Conservation (phyloP, 2,888 invertebrate genomes). For the Cremastinae sp. region DNA sequence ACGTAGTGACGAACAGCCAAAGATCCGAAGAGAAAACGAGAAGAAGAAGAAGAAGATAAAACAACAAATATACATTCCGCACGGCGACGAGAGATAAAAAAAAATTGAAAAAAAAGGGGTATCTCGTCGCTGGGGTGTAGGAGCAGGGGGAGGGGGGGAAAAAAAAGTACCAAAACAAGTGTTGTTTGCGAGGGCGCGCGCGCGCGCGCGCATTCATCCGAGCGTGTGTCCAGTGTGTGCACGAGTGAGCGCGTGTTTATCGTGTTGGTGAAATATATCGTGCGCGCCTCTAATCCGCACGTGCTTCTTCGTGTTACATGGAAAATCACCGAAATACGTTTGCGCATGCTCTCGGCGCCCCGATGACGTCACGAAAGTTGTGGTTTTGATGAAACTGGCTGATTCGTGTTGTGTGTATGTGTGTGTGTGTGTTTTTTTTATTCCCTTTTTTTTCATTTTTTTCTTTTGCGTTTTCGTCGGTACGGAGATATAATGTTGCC, state of each 20-base stretch:
- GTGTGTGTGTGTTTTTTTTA: slow-evolving; percentile 36
- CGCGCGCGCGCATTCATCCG: slow-evolving; percentile 9
- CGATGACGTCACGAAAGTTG: slow-evolving; percentile 80
- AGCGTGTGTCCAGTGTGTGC: slow-evolving; percentile 54
- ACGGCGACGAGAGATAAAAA: slow-evolving; percentile 5
- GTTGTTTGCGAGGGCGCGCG: slow-evolving; percentile 29
- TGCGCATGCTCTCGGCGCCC: slow-evolving; percentile 78
- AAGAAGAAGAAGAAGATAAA: slow-evolving; percentile 18
- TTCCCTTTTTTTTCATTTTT: slow-evolving; percentile 16
- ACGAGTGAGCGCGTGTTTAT: slow-evolving; percentile 70
- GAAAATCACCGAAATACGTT: slow-evolving; percentile 79
- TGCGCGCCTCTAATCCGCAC: slow-evolving; percentile 62
- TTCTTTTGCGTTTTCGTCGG: slow-evolving; percentile 55
- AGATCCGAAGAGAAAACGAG: neutral
- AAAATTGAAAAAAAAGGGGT: slow-evolving; percentile 7
- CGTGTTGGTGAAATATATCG: slow-evolving; percentile 42
- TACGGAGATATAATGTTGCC: slow-evolving; percentile 68
- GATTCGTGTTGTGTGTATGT: slow-evolving; percentile 41
- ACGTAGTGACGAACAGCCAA: slow-evolving; percentile 16
- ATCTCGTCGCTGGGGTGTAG: too few species aligned
- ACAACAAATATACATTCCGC: slow-evolving; percentile 27
- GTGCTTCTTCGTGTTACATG: slow-evolving; percentile 72
- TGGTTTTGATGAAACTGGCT: slow-evolving; percentile 76
- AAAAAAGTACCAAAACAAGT: slow-evolving; percentile 46
- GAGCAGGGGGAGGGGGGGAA: neutral